phyloP scores from a whole-genome alignment of 1,140 invertebrate species.

The Leptinotarsa lineolata region DNA sequence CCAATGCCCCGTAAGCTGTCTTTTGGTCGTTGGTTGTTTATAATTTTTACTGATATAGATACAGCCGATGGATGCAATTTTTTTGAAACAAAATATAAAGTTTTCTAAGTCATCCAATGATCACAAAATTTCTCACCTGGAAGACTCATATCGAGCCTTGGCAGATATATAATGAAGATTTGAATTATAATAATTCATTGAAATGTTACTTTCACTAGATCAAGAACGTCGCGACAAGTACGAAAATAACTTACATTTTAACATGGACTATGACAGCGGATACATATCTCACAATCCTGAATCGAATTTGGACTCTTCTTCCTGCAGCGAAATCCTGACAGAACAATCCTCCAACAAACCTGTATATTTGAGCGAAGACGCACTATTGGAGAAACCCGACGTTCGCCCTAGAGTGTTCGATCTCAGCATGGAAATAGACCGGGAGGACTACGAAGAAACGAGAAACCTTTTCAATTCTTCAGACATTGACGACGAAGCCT shows the following conservation, averaged over 20 bases:
- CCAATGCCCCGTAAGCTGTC: not conserved
- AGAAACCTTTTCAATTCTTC: conserved; percentile 31
- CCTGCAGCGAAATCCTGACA: conserved; percentile 25
- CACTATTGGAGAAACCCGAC: conserved; percentile 47
- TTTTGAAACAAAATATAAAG: too few species aligned
- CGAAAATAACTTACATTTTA: not conserved
- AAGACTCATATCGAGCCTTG: too few species aligned
- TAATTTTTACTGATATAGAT: too few species aligned
- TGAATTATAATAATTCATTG: too few species aligned
- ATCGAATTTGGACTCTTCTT: conserved; percentile 42
- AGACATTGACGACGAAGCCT: conserved; percentile 13
- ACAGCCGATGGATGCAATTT: too few species aligned
- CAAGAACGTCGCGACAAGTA: not conserved
- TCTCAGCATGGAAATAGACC: conserved; percentile 25
- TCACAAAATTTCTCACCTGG: too few species aligned
- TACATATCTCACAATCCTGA: conserved; percentile 47
- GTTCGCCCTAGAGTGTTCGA: conserved; percentile 18
- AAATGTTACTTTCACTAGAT: not conserved
- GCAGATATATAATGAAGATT: too few species aligned
- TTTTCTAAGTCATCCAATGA: too few species aligned
- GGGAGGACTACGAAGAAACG: conserved; percentile 32
- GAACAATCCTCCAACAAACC: conserved; percentile 27
- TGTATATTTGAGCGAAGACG: conserved; percentile 48
- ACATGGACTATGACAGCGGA: conserved; percentile 52
- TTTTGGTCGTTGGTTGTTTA: not conserved